A percentile compares a stretch with the other conserved stretches of the same genome.
Evolutionary conservation across 2,113 vertebrate species (phyloP).

Genomic region (Leptocoma aspasia): DNA sequence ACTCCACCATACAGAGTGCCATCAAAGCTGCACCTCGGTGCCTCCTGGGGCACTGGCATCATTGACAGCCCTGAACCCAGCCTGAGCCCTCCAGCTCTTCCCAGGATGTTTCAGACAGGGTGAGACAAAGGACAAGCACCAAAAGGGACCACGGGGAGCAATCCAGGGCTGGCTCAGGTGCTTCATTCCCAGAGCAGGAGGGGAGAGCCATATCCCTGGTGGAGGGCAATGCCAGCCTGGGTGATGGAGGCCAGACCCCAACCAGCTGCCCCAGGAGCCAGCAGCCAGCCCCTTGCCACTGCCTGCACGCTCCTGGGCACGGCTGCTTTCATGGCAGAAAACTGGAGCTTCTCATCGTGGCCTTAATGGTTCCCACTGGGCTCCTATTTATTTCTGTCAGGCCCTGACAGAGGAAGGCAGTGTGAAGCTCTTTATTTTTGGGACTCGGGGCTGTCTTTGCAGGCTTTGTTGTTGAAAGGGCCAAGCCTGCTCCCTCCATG

Average conservation of each 20-base stretch:
- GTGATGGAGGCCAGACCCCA: background rate
- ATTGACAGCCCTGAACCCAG: background rate
- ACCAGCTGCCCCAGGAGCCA: constrained; percentile 1
- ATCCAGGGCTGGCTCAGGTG: constrained; percentile 25
- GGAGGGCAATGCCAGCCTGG: background rate
- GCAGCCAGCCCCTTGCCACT: background rate
- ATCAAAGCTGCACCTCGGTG: background rate
- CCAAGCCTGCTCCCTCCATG: background rate
- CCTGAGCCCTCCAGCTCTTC: background rate
- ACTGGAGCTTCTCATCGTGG: constrained; percentile 4
- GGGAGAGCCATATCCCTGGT: fast-evolving
- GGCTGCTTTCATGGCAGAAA: background rate
- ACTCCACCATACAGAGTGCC: background rate
- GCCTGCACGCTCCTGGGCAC: background rate
- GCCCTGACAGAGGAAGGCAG: constrained; percentile 39
- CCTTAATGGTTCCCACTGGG: constrained; percentile 30
- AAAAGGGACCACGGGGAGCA: background rate
- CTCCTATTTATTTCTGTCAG: constrained; percentile 57
- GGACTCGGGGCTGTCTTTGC: constrained; percentile 49
- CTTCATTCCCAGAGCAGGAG: background rate
- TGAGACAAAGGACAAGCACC: background rate
- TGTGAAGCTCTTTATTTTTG: constrained; percentile 49
- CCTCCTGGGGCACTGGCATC: background rate
- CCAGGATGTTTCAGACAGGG: background rate
- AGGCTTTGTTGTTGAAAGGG: constrained; percentile 48